Percentiles rank a stretch among this genome's conserved stretches.
These are phyloP conservation scores for Penaeus chinensis DNA, from an alignment of 1,140 invertebrate genomes.

Conservation along the genomic window DNA sequence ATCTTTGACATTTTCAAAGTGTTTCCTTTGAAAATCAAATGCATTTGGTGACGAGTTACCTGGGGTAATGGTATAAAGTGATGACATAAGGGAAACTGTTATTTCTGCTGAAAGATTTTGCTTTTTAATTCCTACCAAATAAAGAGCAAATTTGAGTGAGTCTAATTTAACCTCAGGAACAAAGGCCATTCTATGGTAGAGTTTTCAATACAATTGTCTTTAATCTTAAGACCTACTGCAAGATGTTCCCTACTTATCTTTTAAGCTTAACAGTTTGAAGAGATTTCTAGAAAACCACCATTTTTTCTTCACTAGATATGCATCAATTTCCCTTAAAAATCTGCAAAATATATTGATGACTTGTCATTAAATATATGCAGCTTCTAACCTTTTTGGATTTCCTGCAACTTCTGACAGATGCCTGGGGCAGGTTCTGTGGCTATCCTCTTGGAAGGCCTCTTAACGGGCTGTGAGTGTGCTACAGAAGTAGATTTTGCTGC, in stretches of 20 bases:
- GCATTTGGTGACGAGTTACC: background rate
- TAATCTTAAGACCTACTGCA: too few relatives aligned
- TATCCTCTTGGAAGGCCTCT: constrained; percentile 28
- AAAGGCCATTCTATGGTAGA: too few relatives aligned
- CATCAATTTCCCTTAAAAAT: too few relatives aligned
- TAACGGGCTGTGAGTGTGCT: constrained; percentile 41
- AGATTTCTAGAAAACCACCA: too few relatives aligned
- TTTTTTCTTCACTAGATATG: too few relatives aligned
- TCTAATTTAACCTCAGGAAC: too few relatives aligned
- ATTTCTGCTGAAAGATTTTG: background rate
- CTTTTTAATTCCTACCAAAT: background rate
- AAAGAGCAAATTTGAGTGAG: too few relatives aligned
- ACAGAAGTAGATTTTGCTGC: background rate
- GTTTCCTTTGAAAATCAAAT: constrained; percentile 30
- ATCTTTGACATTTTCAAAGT: constrained; percentile 49
- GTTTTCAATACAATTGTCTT: too few relatives aligned
- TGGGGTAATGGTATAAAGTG: background rate
- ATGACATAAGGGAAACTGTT: background rate
- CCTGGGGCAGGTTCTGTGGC: constrained; percentile 34
- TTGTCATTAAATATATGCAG: too few relatives aligned
- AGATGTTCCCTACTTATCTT: too few relatives aligned
- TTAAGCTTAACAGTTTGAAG: too few relatives aligned
- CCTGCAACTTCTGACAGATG: constrained; percentile 19
- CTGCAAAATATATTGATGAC: too few relatives aligned
- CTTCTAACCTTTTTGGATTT: constrained; percentile 21